Evolutionary conservation across 1,140 invertebrate genomes (phyloP), one percentile per base, ranked within the genome.

Genomic region (Oedothorax gibbosus): DNA sequence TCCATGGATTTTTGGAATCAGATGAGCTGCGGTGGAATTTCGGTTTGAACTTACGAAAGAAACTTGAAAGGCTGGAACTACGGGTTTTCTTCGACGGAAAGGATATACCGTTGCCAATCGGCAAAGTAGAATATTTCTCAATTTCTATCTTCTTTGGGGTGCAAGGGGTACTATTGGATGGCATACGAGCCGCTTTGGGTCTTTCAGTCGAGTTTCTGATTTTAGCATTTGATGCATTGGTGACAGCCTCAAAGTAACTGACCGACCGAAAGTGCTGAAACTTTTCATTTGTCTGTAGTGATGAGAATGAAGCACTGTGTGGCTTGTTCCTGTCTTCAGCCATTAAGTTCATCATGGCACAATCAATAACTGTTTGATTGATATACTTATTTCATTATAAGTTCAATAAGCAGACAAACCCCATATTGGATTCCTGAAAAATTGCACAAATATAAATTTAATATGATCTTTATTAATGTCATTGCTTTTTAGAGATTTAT

Each of bases 201-300:
- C 75, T 76, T 8, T 80, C 78, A 57, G 71, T 60, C 7, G 80
- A 73, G n/a, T 83, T 83, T 10, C n/a, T 35, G n/a, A 71, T 73
- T 60, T 50, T 71, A n/a, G 80, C 72, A 21, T 65, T n/a, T 18
- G 80, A 73, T 9, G 54, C 64, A 84, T 76, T 68, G 1, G 60
- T 68, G n/a, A 84, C 73, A 50, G 81, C 81, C 57, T 84, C 71
- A 84, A 84, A 84, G 18, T 84, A 84, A 57, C 81, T 84, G 14
- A 84, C 81, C 51, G 81, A 84, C 7, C 81, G 71, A n/a, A 76
- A 84, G 57, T 84, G 81, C 10, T 66, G 73, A 54, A 84, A 84
- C 7, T 62, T 76, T 20, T 84, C 81, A 18, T 56, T 84, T 66
- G 76, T 84, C 64, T 84, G 81, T n/a, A 84, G 64, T 18, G 53